Base-by-base conservation (phyloP, 2,113 vertebrate species). In the Callaeas wilsoni region DNA sequence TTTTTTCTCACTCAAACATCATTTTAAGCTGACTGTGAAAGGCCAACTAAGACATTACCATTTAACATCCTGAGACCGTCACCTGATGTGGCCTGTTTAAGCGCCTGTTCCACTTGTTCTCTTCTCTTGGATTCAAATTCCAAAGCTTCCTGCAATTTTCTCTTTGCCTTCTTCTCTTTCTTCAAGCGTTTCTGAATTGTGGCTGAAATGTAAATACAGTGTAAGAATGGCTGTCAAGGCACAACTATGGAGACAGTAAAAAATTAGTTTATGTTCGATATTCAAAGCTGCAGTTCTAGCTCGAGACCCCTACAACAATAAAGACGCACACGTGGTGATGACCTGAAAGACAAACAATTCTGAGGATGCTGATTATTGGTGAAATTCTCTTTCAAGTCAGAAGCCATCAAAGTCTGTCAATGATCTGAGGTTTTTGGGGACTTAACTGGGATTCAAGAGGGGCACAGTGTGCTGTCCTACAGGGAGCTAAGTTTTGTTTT, bases 161-260 rank as follows among this genome's bases (percentile, higher is more conserved):
- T 99, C 97, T 99, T 99, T 3, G 98, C 98, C 95, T 99, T 99
- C 96, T 99, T 99, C 97, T 99, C 99, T 97, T 99, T 99, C 97
- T 99, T 99, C 97, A 99, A 97, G 87, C 98, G 98, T 96, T 99
- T 99, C 95, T 99, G 99, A 97, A 99, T 99, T 89, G 98, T 99
- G 90, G 97, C 99, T 99, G 96, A 37, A 97, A 96, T 46, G 59
- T 21, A 87, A 95, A 92, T 16, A 32, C 3, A 87, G 65, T 42
- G 46, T 22, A 83, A 96, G 73, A 35, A 20, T 12, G 78, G 33
- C 20, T 77, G 32, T 81, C 39, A 94, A 50, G 67, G 39, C n/a
- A 76, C 49, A 57, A 42, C 33, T 78, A 59, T 4, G 23, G 23
- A 49, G n/a, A 71, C 27, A 47, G 35, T 35, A 33, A 69, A 46